A percentile compares a stretch with the other conserved stretches of the same genome.
These are phyloP conservation scores for Chamaedrilus cognettii DNA, from an alignment of 2,888 invertebrate genomes.

Conservation along the genomic window DNA sequence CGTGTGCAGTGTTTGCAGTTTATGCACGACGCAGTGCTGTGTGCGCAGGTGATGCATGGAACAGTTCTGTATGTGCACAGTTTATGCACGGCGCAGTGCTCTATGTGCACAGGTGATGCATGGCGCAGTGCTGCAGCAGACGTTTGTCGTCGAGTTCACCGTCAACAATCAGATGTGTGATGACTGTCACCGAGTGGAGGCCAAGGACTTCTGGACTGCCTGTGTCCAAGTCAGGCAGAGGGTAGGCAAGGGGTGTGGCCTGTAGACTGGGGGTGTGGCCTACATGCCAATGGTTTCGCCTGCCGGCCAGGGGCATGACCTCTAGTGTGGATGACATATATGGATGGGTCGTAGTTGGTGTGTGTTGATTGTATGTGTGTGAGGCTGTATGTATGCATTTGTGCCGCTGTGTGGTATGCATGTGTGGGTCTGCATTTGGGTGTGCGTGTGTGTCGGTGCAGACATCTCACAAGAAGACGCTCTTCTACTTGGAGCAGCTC, in stretches of 20 bases:
- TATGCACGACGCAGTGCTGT: no score
- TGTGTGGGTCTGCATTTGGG: not conserved
- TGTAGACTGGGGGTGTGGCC: no score
- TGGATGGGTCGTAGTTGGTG: slow-evolving; percentile 69
- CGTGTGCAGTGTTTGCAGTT: no score
- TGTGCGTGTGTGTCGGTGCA: slow-evolving; percentile 61
- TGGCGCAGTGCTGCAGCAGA: slow-evolving; percentile 89
- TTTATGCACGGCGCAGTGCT: no score
- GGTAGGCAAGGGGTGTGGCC: slow-evolving; percentile 48
- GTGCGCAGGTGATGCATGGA: no score
- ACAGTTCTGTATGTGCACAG: no score
- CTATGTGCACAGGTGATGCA: slow-evolving; percentile 71
- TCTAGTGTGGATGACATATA: no score
- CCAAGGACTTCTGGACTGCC: slow-evolving; percentile 97
- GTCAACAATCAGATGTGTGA: slow-evolving; percentile 95
- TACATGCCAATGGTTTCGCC: no score
- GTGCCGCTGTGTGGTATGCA: no score
- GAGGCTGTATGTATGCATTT: not conserved
- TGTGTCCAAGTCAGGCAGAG: slow-evolving; percentile 66
- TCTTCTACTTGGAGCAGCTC: slow-evolving; percentile 95
- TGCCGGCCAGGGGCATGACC: no score
- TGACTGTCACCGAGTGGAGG: slow-evolving; percentile 94
- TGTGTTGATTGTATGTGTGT: slow-evolving; percentile 1
- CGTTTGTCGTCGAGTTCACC: slow-evolving; percentile 91
- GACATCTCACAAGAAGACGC: slow-evolving; percentile 92